Percentiles rank a stretch among this genome's conserved stretches.
These are phyloP conservation scores for Sternarchorhynchus goeldii DNA, from an alignment of 2,797 vertebrate genomes.

Conservation along the genomic window DNA sequence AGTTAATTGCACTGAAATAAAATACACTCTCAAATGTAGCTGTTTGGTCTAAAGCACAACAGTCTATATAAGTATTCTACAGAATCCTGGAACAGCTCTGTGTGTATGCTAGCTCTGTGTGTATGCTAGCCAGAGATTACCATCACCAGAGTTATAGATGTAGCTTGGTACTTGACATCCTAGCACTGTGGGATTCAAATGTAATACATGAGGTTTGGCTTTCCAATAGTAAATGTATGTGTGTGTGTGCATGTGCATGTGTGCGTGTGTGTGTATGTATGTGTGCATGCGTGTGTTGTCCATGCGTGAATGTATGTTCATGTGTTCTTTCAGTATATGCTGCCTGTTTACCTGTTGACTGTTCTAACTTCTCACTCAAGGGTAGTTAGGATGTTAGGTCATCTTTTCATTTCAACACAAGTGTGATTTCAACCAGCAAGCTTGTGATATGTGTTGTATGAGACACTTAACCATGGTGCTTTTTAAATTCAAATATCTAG, in stretches of 20 bases:
- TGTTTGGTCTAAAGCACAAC: slow-evolving; percentile 23
- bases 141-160: slow-evolving; percentile 8
- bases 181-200: background rate
- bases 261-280: too few relatives aligned
- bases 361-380: too few relatives aligned
- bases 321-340: too few relatives aligned
- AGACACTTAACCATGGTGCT: background rate
- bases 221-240: background rate
- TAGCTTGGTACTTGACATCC: background rate
- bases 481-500: too few relatives aligned
- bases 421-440: background rate
- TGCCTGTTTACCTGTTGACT: too few relatives aligned
- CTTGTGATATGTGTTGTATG: background rate
- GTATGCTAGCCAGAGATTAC: slow-evolving; percentile 15
- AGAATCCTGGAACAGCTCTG: slow-evolving; percentile 1
- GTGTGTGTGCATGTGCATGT: too few relatives aligned
- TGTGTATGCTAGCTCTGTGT: slow-evolving; percentile 4
- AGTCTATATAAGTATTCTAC: slow-evolving; percentile 15
- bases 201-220: background rate
- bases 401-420: background rate
- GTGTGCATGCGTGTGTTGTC: too few relatives aligned
- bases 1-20: slow-evolving; percentile 35
- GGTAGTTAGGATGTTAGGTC: background rate
- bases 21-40: slow-evolving; percentile 36
- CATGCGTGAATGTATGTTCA: too few relatives aligned